Base-by-base conservation (phyloP, 2,113 vertebrate species). In the Pogonocichla stellata region DNA sequence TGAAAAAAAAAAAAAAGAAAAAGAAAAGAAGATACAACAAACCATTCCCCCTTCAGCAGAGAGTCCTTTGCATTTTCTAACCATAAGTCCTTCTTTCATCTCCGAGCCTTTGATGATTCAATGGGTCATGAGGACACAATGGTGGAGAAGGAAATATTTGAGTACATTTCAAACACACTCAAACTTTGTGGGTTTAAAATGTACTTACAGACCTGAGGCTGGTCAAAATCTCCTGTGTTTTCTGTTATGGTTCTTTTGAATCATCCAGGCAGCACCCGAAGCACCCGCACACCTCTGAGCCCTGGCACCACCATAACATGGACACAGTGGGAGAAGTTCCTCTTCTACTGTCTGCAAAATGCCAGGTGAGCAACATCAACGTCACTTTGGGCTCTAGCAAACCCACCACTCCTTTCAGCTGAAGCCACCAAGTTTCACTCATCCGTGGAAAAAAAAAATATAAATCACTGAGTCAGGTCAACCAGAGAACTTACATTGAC, bases 161-260 rank as follows among this genome's bases (percentile, higher is more conserved):
- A 96, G 95, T 97, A 97, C 96, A 97, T 97, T 97, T 97, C 95
- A 97, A 97, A 97, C 95, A 96, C 96, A 96, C 96, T 90, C 90
- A 96, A 96, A 96, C 69, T 95, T 90, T 95, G 95, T 97, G 95
- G 60, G 93, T 97, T 96, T 93, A 91, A 97, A 97, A 96, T 91
- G 87, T 95, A 58, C 94, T 93, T 95, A 93, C 96, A 90, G 92
- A 94, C 91, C 91, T 85, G 91, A 96, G 66, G 80, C 72, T 80
- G 95, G 91, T 95, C 95, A 97, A 96, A 97, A 97, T 90, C 90
- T 96, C 95, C 93, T 94, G 95, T 95, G 94, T 66, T 96, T 96
- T 90, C 94, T 90, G 88, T 90, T 93, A 96, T 26, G 53, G 86
- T 72, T 97, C 93, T 96, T 97, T 96, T 84, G 93, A 97, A 93